These are phyloP conservation scores for Cydia amplana DNA, from an alignment of 1,140 invertebrate genomes.

Conservation along the genomic window DNA sequence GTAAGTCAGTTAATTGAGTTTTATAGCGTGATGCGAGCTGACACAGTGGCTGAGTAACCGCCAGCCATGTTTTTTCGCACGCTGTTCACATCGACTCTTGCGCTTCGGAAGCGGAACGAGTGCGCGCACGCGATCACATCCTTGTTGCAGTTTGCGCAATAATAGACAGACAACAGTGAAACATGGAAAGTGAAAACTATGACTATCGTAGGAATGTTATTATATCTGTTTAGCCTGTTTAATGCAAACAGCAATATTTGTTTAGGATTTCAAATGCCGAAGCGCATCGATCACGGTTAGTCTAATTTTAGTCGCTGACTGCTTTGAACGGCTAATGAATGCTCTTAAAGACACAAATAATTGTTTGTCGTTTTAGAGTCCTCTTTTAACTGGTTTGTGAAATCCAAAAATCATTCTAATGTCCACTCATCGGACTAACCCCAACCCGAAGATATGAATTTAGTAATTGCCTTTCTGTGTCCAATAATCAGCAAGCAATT, in stretches of 20 bases:
- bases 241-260: background rate
- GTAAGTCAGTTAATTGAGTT: slow-evolving; percentile 18
- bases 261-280: background rate
- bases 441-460: no score
- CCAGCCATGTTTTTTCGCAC: slow-evolving; percentile 23
- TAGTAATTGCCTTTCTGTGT: no score
- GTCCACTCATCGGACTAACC: no score
- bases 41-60: slow-evolving; percentile 25
- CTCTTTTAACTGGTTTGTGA: no score
- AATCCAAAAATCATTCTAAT: no score
- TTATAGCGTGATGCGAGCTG: slow-evolving; percentile 15
- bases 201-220: background rate
- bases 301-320: no score
- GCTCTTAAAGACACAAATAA: no score
- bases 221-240: no score
- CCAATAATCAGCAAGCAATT: no score
- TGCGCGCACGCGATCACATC: slow-evolving; percentile 45
- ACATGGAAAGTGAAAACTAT: slow-evolving; percentile 12
- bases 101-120: slow-evolving; percentile 55
- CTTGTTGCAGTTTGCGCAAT: slow-evolving; percentile 35
- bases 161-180: background rate
- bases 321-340: no score
- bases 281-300: no score
- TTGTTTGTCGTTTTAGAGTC: no score
- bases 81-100: slow-evolving; percentile 33